These are phyloP conservation scores for Zaprionus africanus DNA, from an alignment of 1,140 invertebrate genomes.

Conservation along the genomic window DNA sequence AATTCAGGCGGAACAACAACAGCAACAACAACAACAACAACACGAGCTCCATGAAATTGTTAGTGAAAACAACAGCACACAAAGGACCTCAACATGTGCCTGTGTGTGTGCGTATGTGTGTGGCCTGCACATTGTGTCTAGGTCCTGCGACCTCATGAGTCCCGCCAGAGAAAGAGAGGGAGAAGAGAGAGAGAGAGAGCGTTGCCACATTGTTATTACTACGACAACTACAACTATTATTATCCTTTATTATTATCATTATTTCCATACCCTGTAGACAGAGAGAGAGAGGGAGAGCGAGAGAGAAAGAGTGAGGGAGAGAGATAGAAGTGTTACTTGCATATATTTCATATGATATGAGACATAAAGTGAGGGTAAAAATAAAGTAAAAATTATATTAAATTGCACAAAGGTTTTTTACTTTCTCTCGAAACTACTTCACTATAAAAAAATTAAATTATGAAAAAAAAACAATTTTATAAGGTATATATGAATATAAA, in stretches of 20 bases:
- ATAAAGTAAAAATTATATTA: too few relatives aligned
- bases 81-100: constrained; percentile 13
- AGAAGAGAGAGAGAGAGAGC: background rate
- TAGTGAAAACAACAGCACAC: constrained; percentile 15
- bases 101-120: background rate
- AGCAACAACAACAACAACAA: constrained; percentile 25
- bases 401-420: too few relatives aligned
- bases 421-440: too few relatives aligned
- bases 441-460: too few relatives aligned
- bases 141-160: constrained; percentile 3
- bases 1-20: constrained; percentile 33
- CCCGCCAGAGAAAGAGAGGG: background rate
- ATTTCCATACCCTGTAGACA: background rate
- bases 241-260: constrained; percentile 9
- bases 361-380: too few relatives aligned
- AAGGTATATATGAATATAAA: too few relatives aligned
- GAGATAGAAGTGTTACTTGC: background rate
- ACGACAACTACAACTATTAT: background rate
- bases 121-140: constrained; percentile 9
- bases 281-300: background rate
- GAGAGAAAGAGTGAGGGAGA: background rate
- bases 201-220: constrained; percentile 2
- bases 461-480: too few relatives aligned
- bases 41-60: background rate
- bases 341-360: too few relatives aligned